Conservation (phyloP, 53 echinoderm and acorn worm species). For the Mesocentrotus franciscanus region DNA sequence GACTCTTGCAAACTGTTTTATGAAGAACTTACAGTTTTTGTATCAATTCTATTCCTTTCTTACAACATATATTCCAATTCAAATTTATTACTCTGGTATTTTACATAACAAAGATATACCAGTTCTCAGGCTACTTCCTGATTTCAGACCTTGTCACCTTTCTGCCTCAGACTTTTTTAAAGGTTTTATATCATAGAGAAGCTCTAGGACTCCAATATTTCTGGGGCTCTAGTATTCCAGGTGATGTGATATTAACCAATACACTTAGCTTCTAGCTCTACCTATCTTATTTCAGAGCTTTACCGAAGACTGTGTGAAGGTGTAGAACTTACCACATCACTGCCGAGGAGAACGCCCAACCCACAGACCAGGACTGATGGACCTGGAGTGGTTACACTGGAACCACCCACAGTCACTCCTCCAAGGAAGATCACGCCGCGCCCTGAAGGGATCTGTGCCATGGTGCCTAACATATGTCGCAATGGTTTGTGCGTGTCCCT, state of each 20-base stretch:
- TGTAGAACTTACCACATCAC: not conserved
- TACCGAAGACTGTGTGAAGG: constrained; percentile 14
- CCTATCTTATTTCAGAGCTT: constrained; percentile 15
- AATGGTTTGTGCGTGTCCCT: constrained; percentile 79
- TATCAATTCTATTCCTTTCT: not conserved
- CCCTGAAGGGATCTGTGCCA: constrained; percentile 69
- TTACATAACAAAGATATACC: too few relatives aligned
- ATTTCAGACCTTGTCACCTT: too few relatives aligned
- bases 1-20: not conserved
- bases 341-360: not conserved
- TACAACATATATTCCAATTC: not conserved
- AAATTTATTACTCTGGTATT: too few relatives aligned
- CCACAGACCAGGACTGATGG: not conserved
- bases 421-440: not conserved
- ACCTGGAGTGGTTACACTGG: constrained; percentile 28
- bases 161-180: too few relatives aligned
- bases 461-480: constrained; percentile 78
- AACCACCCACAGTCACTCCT: not conserved
- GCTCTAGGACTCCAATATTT: too few relatives aligned
- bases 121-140: too few relatives aligned
- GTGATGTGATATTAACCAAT: too few relatives aligned
- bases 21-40: not conserved
- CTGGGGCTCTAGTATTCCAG: too few relatives aligned
- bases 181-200: too few relatives aligned
- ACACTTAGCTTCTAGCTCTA: too few relatives aligned